These are phyloP conservation scores for Cheilosia vernalis DNA, from an alignment of 2,888 invertebrate species.

Conservation along the genomic window DNA sequence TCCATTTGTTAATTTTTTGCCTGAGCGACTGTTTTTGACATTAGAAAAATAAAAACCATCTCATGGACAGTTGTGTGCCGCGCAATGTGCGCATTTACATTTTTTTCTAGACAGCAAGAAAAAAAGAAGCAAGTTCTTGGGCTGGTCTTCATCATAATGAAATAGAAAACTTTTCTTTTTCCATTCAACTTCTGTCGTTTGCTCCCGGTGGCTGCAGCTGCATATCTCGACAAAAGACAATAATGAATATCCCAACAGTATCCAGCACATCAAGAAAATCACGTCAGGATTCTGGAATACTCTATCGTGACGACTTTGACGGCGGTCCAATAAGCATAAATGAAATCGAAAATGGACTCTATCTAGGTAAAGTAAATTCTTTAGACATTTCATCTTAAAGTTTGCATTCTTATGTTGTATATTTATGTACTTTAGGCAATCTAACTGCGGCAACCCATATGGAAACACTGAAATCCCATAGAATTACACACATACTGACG, in stretches of 20 bases:
- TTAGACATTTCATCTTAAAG: background rate
- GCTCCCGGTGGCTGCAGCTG: constrained; percentile 6
- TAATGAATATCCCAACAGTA: constrained; percentile 43
- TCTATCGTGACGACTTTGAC: constrained; percentile 82
- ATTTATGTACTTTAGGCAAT: constrained; percentile 85
- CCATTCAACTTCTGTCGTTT: constrained; percentile 5
- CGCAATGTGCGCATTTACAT: constrained; percentile 21
- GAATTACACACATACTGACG: constrained; percentile 91
- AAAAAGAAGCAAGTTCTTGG: background rate
- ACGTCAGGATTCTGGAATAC: constrained; percentile 74
- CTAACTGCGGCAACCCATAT: constrained; percentile 91
- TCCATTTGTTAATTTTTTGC: too few species aligned
- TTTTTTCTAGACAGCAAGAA: background rate
- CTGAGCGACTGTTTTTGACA: too few species aligned
- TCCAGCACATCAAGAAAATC: constrained; percentile 52
- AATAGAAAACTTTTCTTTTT: background rate
- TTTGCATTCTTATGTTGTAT: background rate
- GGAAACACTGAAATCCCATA: constrained; percentile 86
- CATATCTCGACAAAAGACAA: background rate
- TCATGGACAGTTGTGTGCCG: too few species aligned
- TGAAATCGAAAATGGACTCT: constrained; percentile 82
- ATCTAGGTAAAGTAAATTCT: constrained; percentile 79
- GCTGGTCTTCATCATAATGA: constrained; percentile 8
- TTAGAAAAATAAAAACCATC: too few species aligned
- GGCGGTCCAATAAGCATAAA: constrained; percentile 83